phyloP scores from a whole-genome alignment of 2,888 invertebrate genomes.

The Clivina fossor region DNA sequence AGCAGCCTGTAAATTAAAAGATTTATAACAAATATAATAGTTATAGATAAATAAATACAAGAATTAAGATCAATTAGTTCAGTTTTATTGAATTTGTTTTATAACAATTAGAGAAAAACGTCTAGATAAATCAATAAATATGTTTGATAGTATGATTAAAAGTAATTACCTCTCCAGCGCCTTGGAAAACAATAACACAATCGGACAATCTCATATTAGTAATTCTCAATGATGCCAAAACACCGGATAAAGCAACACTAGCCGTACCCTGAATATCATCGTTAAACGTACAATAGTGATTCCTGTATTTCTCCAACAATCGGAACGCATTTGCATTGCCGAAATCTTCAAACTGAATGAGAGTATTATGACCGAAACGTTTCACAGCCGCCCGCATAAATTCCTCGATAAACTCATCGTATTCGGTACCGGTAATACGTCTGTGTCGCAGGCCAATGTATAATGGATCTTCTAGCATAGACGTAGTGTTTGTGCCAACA shows the following conservation, averaged over 20 bases:
- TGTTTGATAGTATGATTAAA: no score
- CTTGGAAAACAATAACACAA: slow-evolving; percentile 89
- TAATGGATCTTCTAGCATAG: slow-evolving; percentile 85
- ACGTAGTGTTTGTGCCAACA: slow-evolving; percentile 88
- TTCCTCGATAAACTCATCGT: slow-evolving; percentile 94
- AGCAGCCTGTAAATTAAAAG: slow-evolving; percentile 65
- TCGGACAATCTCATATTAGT: slow-evolving; percentile 82
- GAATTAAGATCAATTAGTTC: no score
- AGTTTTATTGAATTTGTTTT: no score
- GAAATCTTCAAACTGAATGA: slow-evolving; percentile 97
- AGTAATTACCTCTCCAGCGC: slow-evolving; percentile 93
- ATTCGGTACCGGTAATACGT: slow-evolving; percentile 78
- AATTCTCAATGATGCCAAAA: slow-evolving; percentile 82
- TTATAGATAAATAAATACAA: no score
- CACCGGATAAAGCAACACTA: slow-evolving; percentile 91
- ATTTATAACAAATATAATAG: no score
- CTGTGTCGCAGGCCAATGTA: slow-evolving; percentile 91
- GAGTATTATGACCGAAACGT: slow-evolving; percentile 81
- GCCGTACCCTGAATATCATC: slow-evolving; percentile 99
- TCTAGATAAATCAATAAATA: neutral
- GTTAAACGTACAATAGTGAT: slow-evolving; percentile 93
- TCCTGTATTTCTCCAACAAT: slow-evolving; percentile 85
- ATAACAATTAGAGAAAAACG: no score
- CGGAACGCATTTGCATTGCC: slow-evolving; percentile 97
- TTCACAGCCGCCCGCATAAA: slow-evolving; percentile 92